A percentile compares a stretch with the other conserved stretches of the same genome.
phyloP scores from a whole-genome alignment of 2,797 vertebrate species.

The Acanthurus tractus region DNA sequence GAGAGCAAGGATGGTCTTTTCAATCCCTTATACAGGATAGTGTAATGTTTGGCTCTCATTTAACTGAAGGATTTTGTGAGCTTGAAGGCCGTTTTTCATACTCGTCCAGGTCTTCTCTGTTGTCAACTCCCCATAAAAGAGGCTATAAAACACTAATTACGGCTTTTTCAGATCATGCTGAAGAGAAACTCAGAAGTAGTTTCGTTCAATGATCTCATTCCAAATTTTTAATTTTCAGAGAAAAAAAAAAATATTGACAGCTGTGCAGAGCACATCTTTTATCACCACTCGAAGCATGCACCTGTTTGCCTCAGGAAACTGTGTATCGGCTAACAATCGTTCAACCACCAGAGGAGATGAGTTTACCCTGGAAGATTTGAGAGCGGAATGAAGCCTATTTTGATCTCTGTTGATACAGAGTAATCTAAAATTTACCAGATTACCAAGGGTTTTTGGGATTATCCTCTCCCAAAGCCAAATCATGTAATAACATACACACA shows the following conservation, averaged over 20 bases:
- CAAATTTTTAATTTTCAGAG: not conserved
- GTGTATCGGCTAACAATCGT: conserved; percentile 21
- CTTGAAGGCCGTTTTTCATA: conserved; percentile 2
- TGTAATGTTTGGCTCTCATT: conserved; percentile 23
- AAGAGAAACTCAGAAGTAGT: not conserved
- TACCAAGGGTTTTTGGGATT: conserved; percentile 68
- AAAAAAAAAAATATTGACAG: not conserved
- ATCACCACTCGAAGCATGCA: not conserved
- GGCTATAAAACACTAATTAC: not conserved
- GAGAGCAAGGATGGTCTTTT: not conserved
- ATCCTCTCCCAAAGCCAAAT: conserved; percentile 71
- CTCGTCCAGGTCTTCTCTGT: not conserved
- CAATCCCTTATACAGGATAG: not conserved
- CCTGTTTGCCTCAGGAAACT: conserved; percentile 22
- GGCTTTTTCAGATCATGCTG: not conserved
- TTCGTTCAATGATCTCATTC: not conserved
- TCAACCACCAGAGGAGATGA: conserved; percentile 21
- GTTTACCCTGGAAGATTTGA: conserved; percentile 39
- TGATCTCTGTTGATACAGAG: conserved; percentile 70
- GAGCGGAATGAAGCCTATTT: conserved; percentile 53
- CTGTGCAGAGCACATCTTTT: conserved; percentile 1
- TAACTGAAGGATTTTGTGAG: not conserved
- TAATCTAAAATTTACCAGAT: conserved; percentile 76
- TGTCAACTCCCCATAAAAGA: not conserved
- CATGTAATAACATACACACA: conserved; percentile 60